These are phyloP conservation scores for Diadromus collaris DNA, from an alignment of 2,888 invertebrate genomes.

Conservation along the genomic window DNA sequence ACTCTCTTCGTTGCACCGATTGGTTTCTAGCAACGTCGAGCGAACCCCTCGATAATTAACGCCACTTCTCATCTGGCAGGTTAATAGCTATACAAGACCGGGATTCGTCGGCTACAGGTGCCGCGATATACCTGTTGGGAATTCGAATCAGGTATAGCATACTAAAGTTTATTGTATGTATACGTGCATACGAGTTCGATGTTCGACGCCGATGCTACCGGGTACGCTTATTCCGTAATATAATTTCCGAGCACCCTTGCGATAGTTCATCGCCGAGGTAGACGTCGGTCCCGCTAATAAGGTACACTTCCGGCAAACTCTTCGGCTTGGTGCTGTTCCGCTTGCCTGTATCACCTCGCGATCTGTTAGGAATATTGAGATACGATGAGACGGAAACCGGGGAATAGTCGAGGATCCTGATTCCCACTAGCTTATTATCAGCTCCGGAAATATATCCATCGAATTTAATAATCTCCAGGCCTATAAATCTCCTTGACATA, in stretches of 20 bases:
- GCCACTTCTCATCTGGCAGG: slow-evolving; percentile 65
- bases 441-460: slow-evolving; percentile 32
- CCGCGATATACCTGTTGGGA: slow-evolving; percentile 52
- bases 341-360: slow-evolving; percentile 27
- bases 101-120: slow-evolving; percentile 52
- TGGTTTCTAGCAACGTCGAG: slow-evolving; percentile 61
- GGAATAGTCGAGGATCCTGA: slow-evolving; percentile 41
- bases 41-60: slow-evolving; percentile 65
- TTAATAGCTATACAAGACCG: slow-evolving; percentile 60
- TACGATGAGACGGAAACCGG: slow-evolving; percentile 37
- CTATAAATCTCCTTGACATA: neutral
- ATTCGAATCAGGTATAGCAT: slow-evolving; percentile 50
- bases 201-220: slow-evolving; percentile 43
- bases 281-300: slow-evolving; percentile 55
- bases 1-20: slow-evolving; percentile 50
- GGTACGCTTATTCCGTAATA: slow-evolving; percentile 51
- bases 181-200: slow-evolving; percentile 42
- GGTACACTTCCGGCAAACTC: slow-evolving; percentile 57
- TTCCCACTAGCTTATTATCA: slow-evolving; percentile 50
- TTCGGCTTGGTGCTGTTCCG: slow-evolving; percentile 10
- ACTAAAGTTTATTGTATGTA: slow-evolving; percentile 28
- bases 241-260: slow-evolving; percentile 55
- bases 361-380: slow-evolving; percentile 49
- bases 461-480: slow-evolving; percentile 12
- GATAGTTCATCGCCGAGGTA: slow-evolving; percentile 26